A percentile compares a stretch with the other conserved stretches of the same genome.
phyloP scores from a whole-genome alignment of 2,797 vertebrate genomes.

The Clarias platycephalus region DNA sequence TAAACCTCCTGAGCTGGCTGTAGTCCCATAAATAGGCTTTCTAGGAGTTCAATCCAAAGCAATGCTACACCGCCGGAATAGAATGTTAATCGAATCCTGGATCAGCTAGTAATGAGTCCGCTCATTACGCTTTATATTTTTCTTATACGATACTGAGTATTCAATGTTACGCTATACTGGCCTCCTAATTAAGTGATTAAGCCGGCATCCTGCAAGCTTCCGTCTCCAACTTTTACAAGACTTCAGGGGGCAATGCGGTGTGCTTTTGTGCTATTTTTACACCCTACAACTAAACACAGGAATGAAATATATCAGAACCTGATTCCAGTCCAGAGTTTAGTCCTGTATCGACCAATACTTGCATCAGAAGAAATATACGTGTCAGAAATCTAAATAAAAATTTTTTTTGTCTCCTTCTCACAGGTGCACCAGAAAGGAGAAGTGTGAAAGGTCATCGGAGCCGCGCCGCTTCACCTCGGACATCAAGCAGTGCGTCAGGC shows the following conservation, averaged over 20 bases:
- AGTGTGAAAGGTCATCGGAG: conserved; percentile 89
- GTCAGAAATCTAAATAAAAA: background rate
- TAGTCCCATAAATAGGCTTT: background rate
- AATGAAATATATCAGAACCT: background rate
- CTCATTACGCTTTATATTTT: background rate
- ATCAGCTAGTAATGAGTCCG: background rate
- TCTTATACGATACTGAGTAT: background rate
- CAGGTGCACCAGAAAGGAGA: conserved; percentile 95
- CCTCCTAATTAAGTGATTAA: background rate
- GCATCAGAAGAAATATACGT: background rate
- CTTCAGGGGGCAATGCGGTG: background rate
- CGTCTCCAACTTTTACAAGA: background rate
- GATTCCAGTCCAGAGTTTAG: background rate
- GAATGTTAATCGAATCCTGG: background rate
- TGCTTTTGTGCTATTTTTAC: background rate
- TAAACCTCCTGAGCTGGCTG: background rate
- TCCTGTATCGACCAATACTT: background rate
- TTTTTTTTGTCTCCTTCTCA: conserved; percentile 36
- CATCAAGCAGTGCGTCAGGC: conserved; percentile 94
- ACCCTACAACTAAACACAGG: background rate
- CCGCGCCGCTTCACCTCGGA: conserved; percentile 91
- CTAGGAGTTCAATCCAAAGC: background rate
- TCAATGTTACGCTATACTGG: background rate
- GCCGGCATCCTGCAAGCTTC: background rate
- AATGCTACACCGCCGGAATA: background rate